These are phyloP conservation scores for Galerucella pusilla DNA, from an alignment of 2,888 invertebrate species.

Conservation along the genomic window DNA sequence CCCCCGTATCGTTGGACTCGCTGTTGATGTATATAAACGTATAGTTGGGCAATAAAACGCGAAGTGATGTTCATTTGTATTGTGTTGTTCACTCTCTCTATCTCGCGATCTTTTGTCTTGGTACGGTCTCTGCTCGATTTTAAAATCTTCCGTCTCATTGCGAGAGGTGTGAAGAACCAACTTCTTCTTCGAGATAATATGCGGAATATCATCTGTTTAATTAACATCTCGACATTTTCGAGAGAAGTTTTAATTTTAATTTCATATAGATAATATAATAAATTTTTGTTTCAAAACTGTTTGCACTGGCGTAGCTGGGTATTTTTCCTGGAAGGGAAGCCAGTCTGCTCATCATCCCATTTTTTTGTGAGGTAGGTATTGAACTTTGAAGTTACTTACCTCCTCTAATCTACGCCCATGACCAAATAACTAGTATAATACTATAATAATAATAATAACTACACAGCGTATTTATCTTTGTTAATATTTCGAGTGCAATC, in stretches of 20 bases:
- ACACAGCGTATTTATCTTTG: neutral
- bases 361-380: too few species aligned
- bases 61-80: slow-evolving; percentile 41
- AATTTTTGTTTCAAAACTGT: too few species aligned
- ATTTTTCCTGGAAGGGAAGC: too few species aligned
- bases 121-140: slow-evolving; percentile 8
- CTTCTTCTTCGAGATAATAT: slow-evolving; percentile 3
- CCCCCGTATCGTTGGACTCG: neutral
- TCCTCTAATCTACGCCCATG: too few species aligned
- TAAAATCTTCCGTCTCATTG: neutral
- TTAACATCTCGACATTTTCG: neutral
- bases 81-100: neutral
- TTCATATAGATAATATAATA: too few species aligned
- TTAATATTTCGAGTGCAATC: neutral
- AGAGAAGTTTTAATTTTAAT: neutral
- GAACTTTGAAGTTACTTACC: too few species aligned
- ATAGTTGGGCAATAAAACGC: slow-evolving; percentile 37
- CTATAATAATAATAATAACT: too few species aligned
- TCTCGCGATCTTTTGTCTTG: slow-evolving; percentile 37
- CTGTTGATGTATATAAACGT: slow-evolving; percentile 26
- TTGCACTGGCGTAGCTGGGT: too few species aligned
- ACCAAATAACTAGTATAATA: neutral
- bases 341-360: too few species aligned
- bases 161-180: neutral
- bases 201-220: neutral